Conservation (phyloP, 2,888 invertebrate species). For the Disparrhopalites patrizii region DNA sequence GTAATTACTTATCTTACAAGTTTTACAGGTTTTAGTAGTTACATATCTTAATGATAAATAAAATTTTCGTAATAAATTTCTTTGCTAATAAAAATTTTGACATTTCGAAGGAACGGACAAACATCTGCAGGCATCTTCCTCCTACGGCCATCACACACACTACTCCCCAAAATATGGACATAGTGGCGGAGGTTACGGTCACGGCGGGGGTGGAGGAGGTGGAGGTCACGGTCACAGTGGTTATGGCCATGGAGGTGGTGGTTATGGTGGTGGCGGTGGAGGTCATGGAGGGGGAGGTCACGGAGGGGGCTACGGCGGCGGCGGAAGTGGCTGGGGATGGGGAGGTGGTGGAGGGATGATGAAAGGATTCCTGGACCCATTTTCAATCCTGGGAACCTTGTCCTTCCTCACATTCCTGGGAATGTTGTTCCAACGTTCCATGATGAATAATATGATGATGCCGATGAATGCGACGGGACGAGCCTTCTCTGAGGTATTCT, state of each 20-base stretch:
- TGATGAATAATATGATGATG: slow-evolving; percentile 30
- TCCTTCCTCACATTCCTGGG: slow-evolving; percentile 46
- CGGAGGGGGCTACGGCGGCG: slow-evolving; percentile 19
- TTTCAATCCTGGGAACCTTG: slow-evolving; percentile 46
- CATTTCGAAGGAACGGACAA: not conserved
- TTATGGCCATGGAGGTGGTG: slow-evolving; percentile 21
- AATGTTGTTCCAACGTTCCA: slow-evolving; percentile 41
- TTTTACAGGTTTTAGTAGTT: no score
- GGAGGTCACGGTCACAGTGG: slow-evolving; percentile 8
- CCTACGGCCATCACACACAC: slow-evolving; percentile 1
- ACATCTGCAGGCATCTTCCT: not conserved
- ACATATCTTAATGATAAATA: no score
- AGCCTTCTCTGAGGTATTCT: not conserved
- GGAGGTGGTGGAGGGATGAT: slow-evolving; percentile 31
- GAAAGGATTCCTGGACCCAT: slow-evolving; percentile 40
- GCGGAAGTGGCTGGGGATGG: slow-evolving; percentile 22
- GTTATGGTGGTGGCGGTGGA: slow-evolving; percentile 17
- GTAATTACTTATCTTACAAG: no score
- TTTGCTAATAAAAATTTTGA: not conserved
- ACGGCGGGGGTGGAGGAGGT: slow-evolving; percentile 2
- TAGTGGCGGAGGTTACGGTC: slow-evolving; percentile 4
- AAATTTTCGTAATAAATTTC: no score
- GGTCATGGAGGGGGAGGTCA: slow-evolving; percentile 13
- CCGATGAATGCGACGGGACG: slow-evolving; percentile 23
- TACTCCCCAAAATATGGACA: slow-evolving; percentile 23